phyloP scores from a whole-genome alignment of 2,888 invertebrate genomes.

The Nesidiocoris tenuis region DNA sequence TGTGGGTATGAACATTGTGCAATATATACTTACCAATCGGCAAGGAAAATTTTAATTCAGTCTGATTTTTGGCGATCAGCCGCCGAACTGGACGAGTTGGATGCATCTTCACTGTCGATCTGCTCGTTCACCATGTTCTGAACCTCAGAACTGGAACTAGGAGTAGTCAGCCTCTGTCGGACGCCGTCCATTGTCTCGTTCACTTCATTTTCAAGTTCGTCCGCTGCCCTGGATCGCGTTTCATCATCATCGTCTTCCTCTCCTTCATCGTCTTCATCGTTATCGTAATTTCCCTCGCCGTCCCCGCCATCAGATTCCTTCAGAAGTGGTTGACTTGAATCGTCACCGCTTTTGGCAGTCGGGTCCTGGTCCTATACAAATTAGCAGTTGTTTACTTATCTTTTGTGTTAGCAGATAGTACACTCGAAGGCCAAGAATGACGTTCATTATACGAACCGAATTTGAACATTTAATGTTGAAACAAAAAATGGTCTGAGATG shows the following conservation, averaged over 20 bases:
- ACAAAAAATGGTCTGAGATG: no score
- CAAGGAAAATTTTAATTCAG: background rate
- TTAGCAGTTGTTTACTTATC: no score
- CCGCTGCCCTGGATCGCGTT: background rate
- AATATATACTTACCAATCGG: background rate
- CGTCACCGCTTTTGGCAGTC: background rate
- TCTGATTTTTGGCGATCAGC: background rate
- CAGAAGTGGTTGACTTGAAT: background rate
- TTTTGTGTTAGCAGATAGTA: no score
- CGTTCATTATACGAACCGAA: no score
- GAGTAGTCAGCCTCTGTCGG: slow-evolving; percentile 9
- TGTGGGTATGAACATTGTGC: no score
- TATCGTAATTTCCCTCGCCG: background rate
- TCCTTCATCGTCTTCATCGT: slow-evolving; percentile 17
- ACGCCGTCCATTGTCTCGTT: slow-evolving; percentile 29
- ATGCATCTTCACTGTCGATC: slow-evolving; percentile 15
- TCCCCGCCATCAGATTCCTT: background rate
- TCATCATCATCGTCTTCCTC: slow-evolving; percentile 13
- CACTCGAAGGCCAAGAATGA: no score
- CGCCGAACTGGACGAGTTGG: background rate
- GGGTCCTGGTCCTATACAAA: background rate
- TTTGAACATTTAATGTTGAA: no score
- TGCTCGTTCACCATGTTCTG: slow-evolving; percentile 28
- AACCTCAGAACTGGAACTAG: slow-evolving; percentile 1
- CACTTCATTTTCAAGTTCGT: slow-evolving; percentile 27